Evolutionary conservation across 2,113 vertebrate species (phyloP).

Genomic region (Oenanthe melanoleuca): DNA sequence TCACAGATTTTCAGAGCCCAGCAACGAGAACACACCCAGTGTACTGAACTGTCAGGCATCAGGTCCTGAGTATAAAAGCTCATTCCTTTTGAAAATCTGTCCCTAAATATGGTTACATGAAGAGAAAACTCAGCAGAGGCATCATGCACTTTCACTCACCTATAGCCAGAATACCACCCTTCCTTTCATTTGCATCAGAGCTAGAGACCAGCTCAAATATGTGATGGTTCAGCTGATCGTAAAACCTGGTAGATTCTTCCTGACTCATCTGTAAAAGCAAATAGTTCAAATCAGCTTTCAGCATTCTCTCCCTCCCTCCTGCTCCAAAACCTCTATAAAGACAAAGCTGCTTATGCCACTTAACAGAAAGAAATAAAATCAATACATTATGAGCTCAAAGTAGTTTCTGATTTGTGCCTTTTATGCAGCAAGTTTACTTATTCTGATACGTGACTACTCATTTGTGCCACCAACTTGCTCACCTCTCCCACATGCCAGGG

Average conservation of each 20-base stretch:
- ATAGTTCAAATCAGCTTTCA: not conserved
- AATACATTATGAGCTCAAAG: not conserved
- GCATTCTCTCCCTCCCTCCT: not conserved
- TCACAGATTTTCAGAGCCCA: not conserved
- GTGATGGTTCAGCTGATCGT: conserved; percentile 97
- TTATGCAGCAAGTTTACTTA: not conserved
- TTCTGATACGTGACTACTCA: not conserved
- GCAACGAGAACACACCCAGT: not conserved
- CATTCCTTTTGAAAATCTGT: not conserved
- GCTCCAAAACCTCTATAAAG: not conserved
- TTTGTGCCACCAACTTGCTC: not conserved
- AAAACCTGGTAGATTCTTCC: conserved; percentile 97
- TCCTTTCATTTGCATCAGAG: conserved; percentile 97
- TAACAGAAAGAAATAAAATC: not conserved
- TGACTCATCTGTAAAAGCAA: conserved; percentile 87
- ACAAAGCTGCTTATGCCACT: not conserved
- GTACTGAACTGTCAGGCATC: not conserved
- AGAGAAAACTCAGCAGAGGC: not conserved
- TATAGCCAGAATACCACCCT: conserved; percentile 97
- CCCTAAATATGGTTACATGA: not conserved
- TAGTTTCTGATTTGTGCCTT: not conserved
- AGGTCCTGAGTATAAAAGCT: not conserved
- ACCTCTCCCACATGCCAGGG: not conserved
- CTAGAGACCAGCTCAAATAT: conserved; percentile 99
- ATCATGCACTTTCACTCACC: conserved; percentile 76